phyloP scores from a whole-genome alignment of 2,113 vertebrate species.

The Propithecus coquereli region DNA sequence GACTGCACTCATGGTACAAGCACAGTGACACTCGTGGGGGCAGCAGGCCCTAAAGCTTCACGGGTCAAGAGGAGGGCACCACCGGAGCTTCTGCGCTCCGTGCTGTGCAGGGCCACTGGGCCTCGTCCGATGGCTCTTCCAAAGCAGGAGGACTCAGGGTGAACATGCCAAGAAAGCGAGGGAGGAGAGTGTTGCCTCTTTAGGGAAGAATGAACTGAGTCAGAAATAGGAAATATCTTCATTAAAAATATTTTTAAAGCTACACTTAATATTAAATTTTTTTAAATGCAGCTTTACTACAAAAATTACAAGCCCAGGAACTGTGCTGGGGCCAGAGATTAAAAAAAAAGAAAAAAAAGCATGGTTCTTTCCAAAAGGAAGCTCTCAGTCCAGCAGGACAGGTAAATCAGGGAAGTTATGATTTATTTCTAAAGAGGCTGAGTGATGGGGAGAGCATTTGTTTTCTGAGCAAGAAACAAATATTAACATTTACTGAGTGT shows the following conservation, averaged over 20 bases:
- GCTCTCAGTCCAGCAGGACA: neutral
- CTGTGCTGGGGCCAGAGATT: neutral
- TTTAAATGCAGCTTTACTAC: neutral
- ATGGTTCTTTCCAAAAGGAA: neutral
- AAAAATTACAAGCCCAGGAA: neutral
- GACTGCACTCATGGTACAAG: neutral
- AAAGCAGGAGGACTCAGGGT: neutral
- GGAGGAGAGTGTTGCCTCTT: neutral
- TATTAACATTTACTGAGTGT: neutral
- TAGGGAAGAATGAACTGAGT: neutral
- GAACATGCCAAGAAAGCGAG: neutral
- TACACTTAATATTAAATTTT: neutral
- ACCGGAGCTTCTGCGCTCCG: neutral
- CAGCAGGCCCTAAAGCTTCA: neutral
- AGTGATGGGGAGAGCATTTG: neutral
- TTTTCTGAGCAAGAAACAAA: neutral
- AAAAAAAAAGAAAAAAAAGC: neutral
- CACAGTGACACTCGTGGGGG: neutral
- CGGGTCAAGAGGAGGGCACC: neutral
- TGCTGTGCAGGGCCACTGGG: neutral
- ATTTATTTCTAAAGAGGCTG: neutral
- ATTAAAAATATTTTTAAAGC: neutral
- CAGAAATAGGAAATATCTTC: neutral
- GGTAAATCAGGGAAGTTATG: neutral
- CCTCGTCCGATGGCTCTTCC: neutral